A percentile compares a stretch with the other conserved stretches of the same genome.
Conservation (phyloP, 2,797 vertebrate species). For the Schizopygopsis malacanthus region DNA sequence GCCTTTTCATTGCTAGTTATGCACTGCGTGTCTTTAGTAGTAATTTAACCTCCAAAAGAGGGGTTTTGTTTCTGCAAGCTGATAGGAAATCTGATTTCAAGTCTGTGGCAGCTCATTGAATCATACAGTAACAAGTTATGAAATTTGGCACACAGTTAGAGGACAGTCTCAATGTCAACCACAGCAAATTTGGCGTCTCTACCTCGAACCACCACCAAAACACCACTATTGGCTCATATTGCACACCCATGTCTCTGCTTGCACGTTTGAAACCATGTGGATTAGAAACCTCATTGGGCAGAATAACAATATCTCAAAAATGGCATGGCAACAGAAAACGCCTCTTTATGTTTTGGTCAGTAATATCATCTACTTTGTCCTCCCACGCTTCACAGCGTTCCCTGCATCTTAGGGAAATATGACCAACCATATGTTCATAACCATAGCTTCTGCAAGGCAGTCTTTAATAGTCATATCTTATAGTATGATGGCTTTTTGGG, state of each 20-base stretch:
- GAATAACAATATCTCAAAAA: not conserved
- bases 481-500: slow-evolving; percentile 1
- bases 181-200: not conserved
- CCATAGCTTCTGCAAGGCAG: not conserved
- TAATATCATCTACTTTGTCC: not conserved
- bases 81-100: not conserved
- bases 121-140: not conserved
- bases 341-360: not conserved
- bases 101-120: not conserved
- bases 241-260: not conserved
- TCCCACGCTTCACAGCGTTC: not conserved
- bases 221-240: not conserved
- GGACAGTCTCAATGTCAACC: not conserved
- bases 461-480: not conserved
- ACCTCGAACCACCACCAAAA: not conserved
- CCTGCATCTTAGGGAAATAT: not conserved
- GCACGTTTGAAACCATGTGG: not conserved
- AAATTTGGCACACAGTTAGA: not conserved
- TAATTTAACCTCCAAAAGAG: not conserved
- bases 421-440: slow-evolving; percentile 5
- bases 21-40: not conserved
- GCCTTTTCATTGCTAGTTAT: not conserved
- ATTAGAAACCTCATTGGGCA: not conserved
- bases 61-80: not conserved
- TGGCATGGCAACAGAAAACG: not conserved